A percentile compares a stretch with the other conserved stretches of the same genome.
These are phyloP conservation scores for Sympetrum striolatum DNA, from an alignment of 2,888 invertebrate genomes.

Conservation along the genomic window DNA sequence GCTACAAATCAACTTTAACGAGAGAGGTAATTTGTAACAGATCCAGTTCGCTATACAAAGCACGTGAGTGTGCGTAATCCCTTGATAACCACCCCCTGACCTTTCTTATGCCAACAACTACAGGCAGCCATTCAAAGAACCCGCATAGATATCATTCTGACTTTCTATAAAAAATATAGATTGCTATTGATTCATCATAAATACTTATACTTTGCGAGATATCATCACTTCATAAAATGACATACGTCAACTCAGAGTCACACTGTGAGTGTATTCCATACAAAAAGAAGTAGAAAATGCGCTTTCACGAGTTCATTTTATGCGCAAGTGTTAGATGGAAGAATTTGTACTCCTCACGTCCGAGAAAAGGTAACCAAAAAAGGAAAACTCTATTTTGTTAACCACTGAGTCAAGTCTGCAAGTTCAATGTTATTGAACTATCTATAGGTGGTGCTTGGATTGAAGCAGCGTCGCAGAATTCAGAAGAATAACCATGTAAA, in stretches of 20 bases:
- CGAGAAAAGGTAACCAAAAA: conserved; percentile 35
- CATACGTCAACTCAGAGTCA: conserved; percentile 13
- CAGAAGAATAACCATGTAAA: neutral
- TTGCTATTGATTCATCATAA: neutral
- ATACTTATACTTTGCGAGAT: neutral
- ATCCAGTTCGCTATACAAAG: conserved; percentile 7
- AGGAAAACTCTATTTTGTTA: conserved; percentile 7
- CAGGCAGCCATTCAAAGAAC: neutral
- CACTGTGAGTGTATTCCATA: neutral
- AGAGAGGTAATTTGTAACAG: neutral
- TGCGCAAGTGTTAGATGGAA: conserved; percentile 15
- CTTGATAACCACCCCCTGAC: conserved; percentile 29
- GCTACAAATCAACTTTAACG: neutral
- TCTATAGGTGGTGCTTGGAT: conserved; percentile 25
- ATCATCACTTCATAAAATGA: neutral
- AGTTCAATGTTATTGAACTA: neutral
- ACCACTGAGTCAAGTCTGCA: conserved; percentile 15
- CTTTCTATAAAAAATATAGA: neutral
- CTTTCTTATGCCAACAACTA: conserved; percentile 24
- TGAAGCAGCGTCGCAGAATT: neutral
- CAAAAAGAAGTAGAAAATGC: conserved; percentile 20
- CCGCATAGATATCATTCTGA: neutral
- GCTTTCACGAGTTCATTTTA: conserved; percentile 3
- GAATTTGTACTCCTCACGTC: conserved; percentile 11
- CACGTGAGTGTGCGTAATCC: conserved; percentile 38